A percentile compares a stretch with the other conserved stretches of the same genome.
These are phyloP conservation scores for Dasyurus viverrinus DNA, from an alignment of 2,113 vertebrate genomes.

Conservation along the genomic window DNA sequence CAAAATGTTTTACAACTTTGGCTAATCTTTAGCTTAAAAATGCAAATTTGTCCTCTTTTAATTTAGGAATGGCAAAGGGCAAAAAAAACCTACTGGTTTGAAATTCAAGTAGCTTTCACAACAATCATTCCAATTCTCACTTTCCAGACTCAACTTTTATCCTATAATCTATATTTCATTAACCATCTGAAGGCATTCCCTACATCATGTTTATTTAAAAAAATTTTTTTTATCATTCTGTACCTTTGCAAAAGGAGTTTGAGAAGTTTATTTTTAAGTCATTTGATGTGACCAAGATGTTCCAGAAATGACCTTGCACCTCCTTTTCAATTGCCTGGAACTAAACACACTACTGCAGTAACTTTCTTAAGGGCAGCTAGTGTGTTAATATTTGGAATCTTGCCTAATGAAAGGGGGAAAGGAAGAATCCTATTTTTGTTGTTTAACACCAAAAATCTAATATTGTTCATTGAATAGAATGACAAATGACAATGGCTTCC, in stretches of 20 bases:
- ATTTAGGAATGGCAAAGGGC: not conserved
- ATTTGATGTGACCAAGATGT: not conserved
- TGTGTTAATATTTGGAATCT: slow-evolving; percentile 46
- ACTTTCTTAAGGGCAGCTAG: slow-evolving; percentile 51
- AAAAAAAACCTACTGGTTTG: slow-evolving; percentile 9
- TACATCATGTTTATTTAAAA: not conserved
- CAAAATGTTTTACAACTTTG: slow-evolving; percentile 2
- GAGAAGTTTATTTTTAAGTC: slow-evolving; percentile 12
- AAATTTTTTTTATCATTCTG: slow-evolving; percentile 31
- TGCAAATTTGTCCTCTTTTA: not conserved
- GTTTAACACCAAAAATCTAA: not conserved
- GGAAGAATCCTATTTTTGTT: slow-evolving; percentile 26
- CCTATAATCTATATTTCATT: not conserved
- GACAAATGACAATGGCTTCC: not conserved
- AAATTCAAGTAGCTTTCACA: slow-evolving; percentile 13
- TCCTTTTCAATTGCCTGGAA: not conserved
- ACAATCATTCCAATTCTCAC: not conserved
- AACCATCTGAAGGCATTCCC: not conserved
- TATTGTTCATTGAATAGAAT: not conserved
- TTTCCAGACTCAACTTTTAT: not conserved
- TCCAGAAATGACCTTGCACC: slow-evolving; percentile 30
- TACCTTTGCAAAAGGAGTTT: slow-evolving; percentile 40
- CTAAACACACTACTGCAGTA: not conserved
- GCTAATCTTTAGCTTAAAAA: slow-evolving; percentile 23
- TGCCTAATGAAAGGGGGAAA: slow-evolving; percentile 5